These are phyloP conservation scores for Recurvirostra avosetta DNA, from an alignment of 2,113 vertebrate species.

Conservation along the genomic window DNA sequence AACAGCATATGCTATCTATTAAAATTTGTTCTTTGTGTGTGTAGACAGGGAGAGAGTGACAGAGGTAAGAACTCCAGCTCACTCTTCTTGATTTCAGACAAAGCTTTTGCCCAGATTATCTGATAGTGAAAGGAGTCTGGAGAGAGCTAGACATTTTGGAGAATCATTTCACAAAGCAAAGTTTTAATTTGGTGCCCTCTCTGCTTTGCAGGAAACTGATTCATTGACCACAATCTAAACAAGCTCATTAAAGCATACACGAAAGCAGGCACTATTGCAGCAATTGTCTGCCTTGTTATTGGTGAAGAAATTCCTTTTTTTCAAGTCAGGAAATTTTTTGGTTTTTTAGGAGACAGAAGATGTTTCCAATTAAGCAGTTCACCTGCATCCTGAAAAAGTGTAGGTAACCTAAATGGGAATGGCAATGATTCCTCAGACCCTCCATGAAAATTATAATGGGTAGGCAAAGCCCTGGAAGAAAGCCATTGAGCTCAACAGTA, in stretches of 20 bases:
- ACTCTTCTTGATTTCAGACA: neutral
- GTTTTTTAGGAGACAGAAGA: neutral
- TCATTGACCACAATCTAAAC: neutral
- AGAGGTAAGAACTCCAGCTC: conserved; percentile 14
- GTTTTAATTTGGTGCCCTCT: neutral
- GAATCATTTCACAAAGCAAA: neutral
- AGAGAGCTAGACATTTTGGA: neutral
- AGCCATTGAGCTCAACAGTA: neutral
- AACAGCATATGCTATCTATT: conserved; percentile 57
- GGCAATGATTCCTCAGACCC: neutral
- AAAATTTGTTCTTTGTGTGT: conserved; percentile 44
- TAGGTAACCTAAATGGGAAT: neutral
- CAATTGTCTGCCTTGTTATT: neutral
- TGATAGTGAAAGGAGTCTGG: neutral
- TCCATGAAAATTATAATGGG: neutral
- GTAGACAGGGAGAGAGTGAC: neutral
- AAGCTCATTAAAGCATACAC: neutral
- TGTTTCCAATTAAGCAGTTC: neutral
- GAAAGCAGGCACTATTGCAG: neutral
- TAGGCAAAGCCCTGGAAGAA: neutral
- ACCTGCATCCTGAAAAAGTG: neutral
- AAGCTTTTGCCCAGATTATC: neutral
- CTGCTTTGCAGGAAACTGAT: neutral
- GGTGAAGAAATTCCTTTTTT: neutral
- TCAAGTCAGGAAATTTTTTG: neutral